These are phyloP conservation scores for Gari tellinella DNA, from an alignment of 2,888 invertebrate genomes.

Conservation along the genomic window DNA sequence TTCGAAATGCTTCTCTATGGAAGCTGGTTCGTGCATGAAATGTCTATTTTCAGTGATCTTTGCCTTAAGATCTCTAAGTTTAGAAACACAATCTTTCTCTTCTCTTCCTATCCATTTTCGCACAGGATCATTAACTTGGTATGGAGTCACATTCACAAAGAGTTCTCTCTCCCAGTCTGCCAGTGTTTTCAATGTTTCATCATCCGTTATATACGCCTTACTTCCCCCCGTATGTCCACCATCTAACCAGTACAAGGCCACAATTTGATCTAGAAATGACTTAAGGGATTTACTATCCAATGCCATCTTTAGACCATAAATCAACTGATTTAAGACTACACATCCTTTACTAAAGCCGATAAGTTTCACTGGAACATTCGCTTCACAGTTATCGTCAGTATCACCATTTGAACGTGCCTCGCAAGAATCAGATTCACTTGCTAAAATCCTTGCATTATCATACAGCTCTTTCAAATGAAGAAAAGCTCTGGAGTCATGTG, in stretches of 20 bases:
- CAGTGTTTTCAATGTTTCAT: slow-evolving; percentile 90
- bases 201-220: slow-evolving; percentile 94
- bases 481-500: slow-evolving; percentile 90
- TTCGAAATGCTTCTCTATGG: slow-evolving; percentile 91
- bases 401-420: background rate
- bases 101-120: slow-evolving; percentile 94
- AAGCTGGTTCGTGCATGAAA: slow-evolving; percentile 86
- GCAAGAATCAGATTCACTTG: slow-evolving; percentile 1
- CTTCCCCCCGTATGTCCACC: slow-evolving; percentile 95
- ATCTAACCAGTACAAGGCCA: slow-evolving; percentile 94
- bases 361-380: slow-evolving; percentile 78
- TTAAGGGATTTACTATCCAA: slow-evolving; percentile 80
- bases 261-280: slow-evolving; percentile 86
- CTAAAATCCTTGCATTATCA: slow-evolving; percentile 63
- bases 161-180: slow-evolving; percentile 87
- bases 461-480: slow-evolving; percentile 89
- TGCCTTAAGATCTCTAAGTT: slow-evolving; percentile 89
- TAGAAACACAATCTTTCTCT: slow-evolving; percentile 90
- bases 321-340: slow-evolving; percentile 95
- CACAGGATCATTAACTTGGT: slow-evolving; percentile 92
- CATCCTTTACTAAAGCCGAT: slow-evolving; percentile 97
- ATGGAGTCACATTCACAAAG: slow-evolving; percentile 94
- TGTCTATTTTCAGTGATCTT: slow-evolving; percentile 88
- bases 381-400: background rate
- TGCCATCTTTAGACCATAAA: slow-evolving; percentile 91